Evolutionary conservation across 2,797 vertebrate species (phyloP).

Genomic region (Melanotaenia boesemani): DNA sequence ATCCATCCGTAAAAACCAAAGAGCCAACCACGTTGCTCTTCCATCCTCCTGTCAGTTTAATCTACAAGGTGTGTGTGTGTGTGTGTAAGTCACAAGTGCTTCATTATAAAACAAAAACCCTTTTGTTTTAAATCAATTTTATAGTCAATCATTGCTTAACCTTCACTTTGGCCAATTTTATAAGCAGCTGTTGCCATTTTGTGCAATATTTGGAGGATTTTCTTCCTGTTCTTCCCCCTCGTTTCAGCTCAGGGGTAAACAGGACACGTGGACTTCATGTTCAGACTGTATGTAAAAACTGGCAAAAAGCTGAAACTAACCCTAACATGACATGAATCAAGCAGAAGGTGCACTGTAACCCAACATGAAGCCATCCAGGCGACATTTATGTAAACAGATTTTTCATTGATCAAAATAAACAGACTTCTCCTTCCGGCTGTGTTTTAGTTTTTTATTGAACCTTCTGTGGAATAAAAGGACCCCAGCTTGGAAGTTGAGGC

Average conservation of each 20-base stretch:
- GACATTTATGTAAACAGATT: slow-evolving; percentile 37
- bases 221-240: slow-evolving; percentile 35
- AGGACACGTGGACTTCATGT: slow-evolving; percentile 46
- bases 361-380: slow-evolving; percentile 16
- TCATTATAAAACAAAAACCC: slow-evolving; percentile 38
- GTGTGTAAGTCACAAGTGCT: slow-evolving; percentile 64
- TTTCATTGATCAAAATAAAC: slow-evolving; percentile 69
- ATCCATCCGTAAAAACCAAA: slow-evolving; percentile 46
- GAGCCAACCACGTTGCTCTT: slow-evolving; percentile 44
- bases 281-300: slow-evolving; percentile 43
- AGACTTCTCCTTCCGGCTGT: slow-evolving; percentile 41
- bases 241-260: slow-evolving; percentile 38
- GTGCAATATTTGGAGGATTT: slow-evolving; percentile 80
- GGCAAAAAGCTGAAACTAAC: slow-evolving; percentile 31
- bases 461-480: too few species aligned
- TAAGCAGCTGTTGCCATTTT: slow-evolving; percentile 72
- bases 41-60: slow-evolving; percentile 47
- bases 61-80: slow-evolving; percentile 47
- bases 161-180: slow-evolving; percentile 67
- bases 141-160: slow-evolving; percentile 52
- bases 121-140: slow-evolving; percentile 62
- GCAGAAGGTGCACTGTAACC: slow-evolving; percentile 34
- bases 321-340: slow-evolving; percentile 26
- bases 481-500: too few species aligned
- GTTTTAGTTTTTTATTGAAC: slow-evolving; percentile 14